These are phyloP conservation scores for Atherinosoma microstoma DNA, from an alignment of 2,797 vertebrate species.

Conservation along the genomic window DNA sequence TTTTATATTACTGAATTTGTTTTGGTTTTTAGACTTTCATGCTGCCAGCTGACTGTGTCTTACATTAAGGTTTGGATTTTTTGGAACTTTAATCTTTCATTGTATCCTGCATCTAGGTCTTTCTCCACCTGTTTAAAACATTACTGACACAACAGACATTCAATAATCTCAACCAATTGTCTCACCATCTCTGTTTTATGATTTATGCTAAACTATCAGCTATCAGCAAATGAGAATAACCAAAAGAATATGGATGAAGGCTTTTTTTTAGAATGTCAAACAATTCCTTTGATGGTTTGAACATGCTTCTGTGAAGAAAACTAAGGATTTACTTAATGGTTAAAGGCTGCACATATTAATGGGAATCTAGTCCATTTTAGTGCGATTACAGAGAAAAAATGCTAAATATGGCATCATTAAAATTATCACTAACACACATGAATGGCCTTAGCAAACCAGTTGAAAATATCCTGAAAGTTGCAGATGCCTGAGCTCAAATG, in stretches of 20 bases:
- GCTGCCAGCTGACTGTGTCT: background rate
- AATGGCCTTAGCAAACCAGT: slow-evolving; percentile 47
- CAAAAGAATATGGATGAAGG: background rate
- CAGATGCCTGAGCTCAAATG: slow-evolving; percentile 72
- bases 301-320: slow-evolving; percentile 9
- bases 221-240: background rate
- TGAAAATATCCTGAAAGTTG: slow-evolving; percentile 55
- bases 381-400: slow-evolving; percentile 38
- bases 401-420: slow-evolving; percentile 28
- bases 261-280: slow-evolving; percentile 20
- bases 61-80: background rate
- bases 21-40: background rate
- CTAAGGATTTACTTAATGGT: slow-evolving; percentile 17
- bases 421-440: slow-evolving; percentile 44
- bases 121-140: background rate
- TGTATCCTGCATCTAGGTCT: background rate
- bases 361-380: slow-evolving; percentile 32
- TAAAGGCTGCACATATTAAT: slow-evolving; percentile 39
- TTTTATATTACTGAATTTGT: background rate
- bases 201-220: slow-evolving; percentile 1
- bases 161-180: background rate
- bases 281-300: slow-evolving; percentile 23
- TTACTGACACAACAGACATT: background rate
- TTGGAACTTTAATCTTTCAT: background rate
- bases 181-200: background rate